Evolutionary conservation across 2,888 invertebrate species (phyloP).

Genomic region (Torymus tubicola): DNA sequence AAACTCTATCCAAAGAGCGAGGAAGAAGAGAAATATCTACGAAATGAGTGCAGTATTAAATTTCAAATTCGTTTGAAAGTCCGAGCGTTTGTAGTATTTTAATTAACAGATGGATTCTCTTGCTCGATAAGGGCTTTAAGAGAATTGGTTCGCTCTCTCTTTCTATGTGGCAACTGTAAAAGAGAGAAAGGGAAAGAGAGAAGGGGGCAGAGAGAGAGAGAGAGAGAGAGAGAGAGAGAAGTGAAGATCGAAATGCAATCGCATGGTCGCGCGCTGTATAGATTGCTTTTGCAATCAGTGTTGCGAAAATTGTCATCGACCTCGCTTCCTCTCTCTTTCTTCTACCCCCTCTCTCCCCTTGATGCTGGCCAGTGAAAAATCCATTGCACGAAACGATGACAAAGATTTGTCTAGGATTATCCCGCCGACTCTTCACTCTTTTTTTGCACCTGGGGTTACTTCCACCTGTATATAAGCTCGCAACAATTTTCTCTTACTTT

Average conservation of each 20-base stretch:
- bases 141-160: slow-evolving; percentile 47
- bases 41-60: slow-evolving; percentile 45
- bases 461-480: too few species aligned
- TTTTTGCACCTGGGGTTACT: too few species aligned
- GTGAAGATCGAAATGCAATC: slow-evolving; percentile 55
- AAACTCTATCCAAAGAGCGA: background rate
- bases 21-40: slow-evolving; percentile 27
- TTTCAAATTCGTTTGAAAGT: slow-evolving; percentile 55
- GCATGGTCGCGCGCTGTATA: slow-evolving; percentile 44
- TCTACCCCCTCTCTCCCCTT: too few species aligned
- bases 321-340: background rate
- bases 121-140: slow-evolving; percentile 55
- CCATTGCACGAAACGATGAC: slow-evolving; percentile 47
- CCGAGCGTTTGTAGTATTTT: slow-evolving; percentile 54
- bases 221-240: slow-evolving; percentile 19
- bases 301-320: slow-evolving; percentile 53
- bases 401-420: slow-evolving; percentile 50
- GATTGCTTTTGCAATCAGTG: slow-evolving; percentile 56
- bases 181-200: slow-evolving; percentile 13
- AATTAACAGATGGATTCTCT: slow-evolving; percentile 58
- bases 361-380: slow-evolving; percentile 50
- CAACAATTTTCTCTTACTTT: too few species aligned
- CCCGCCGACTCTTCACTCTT: background rate
- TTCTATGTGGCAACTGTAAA: background rate
- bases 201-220: background rate